Base-by-base conservation (phyloP, 2,797 vertebrate genomes). In the Dicrostonyx torquatus region DNA sequence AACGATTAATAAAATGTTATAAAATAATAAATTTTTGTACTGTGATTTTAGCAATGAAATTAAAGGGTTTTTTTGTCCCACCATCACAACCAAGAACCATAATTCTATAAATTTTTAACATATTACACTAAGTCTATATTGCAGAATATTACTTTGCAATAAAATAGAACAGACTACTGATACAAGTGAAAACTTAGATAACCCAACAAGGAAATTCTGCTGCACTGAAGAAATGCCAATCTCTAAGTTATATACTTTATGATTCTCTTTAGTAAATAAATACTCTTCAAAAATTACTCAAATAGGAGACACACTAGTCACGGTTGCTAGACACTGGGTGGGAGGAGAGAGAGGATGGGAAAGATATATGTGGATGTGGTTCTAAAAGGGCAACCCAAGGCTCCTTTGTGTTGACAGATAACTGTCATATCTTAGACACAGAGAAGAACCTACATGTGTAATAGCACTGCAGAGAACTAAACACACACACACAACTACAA, bases 91-190 rank as follows among this genome's bases (percentile, higher is more conserved):
- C 22, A 92, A 62, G 37, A 87, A 45, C 34, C 1, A 1, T 15
- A 75, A 60, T 73, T 76, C 48, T 73, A 75, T 76, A 26, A 93
- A 87, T 58, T 45, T 12, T 83, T 90, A 68, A 91, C 53, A 89
- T 90, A 94, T 20, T 90, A 24, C 84, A 60, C 26, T 91, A 87
- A 60, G 62, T 90, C 37, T 17, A 12, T 31, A 89, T 48, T 29
- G 89, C 0, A 58, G 29, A 93, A 83, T 90, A 94, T 15, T 40
- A 95, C 13, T 92, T n/a, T 82, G 17, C 43, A 79, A 68, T 55
- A 82, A 94, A 94, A 88, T 78, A n/a, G 34, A 76, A 91, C 72
- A 87, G 64, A 91, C 77, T 91, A 86, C 20, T 68, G 48, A 86
- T 24, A 85, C 43, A 72, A 86, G n/a, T 53, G 90, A 91, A 68